Conservation (phyloP, 2,888 invertebrate genomes). For the Callinectes sapidus region DNA sequence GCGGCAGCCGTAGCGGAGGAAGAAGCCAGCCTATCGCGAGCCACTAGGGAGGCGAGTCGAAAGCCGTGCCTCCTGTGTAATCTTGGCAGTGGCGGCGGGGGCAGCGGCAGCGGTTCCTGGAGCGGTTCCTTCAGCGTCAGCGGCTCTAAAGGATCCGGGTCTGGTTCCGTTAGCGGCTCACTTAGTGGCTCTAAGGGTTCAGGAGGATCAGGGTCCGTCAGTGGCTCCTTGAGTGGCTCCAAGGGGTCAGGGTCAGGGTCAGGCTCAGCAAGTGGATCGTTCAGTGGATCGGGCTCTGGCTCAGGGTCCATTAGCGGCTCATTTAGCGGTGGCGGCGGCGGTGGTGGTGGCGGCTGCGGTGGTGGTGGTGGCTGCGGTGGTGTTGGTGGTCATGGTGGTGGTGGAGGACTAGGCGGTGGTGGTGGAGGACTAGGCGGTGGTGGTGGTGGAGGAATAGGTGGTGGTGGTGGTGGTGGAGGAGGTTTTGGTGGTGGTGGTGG, state of each 20-base stretch:
- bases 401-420: background rate
- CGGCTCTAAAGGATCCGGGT: conserved; percentile 11
- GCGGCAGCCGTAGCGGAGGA: background rate
- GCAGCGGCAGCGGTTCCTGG: background rate
- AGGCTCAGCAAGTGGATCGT: conserved; percentile 16
- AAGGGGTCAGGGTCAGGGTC: conserved; percentile 1
- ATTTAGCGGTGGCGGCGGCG: conserved; percentile 26
- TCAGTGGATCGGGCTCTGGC: background rate
- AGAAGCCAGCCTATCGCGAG: background rate
- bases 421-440: too few species aligned
- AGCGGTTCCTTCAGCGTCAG: conserved; percentile 15
- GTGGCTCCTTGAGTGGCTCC: conserved; percentile 32
- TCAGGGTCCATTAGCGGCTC: conserved; percentile 4
- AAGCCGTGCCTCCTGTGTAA: background rate
- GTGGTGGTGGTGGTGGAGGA: background rate
- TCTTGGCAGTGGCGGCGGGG: background rate
- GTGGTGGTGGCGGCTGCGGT: conserved; percentile 34
- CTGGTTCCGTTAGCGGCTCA: background rate
- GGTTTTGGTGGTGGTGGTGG: conserved; percentile 21
- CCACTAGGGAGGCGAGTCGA: background rate
- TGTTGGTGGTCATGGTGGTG: background rate
- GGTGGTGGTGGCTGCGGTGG: background rate
- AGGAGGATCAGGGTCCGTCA: conserved; percentile 20
- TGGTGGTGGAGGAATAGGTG: conserved; percentile 16
- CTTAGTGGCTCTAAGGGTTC: background rate